These are phyloP conservation scores for Sylvietta virens DNA, from an alignment of 2,113 vertebrate species.

Conservation along the genomic window DNA sequence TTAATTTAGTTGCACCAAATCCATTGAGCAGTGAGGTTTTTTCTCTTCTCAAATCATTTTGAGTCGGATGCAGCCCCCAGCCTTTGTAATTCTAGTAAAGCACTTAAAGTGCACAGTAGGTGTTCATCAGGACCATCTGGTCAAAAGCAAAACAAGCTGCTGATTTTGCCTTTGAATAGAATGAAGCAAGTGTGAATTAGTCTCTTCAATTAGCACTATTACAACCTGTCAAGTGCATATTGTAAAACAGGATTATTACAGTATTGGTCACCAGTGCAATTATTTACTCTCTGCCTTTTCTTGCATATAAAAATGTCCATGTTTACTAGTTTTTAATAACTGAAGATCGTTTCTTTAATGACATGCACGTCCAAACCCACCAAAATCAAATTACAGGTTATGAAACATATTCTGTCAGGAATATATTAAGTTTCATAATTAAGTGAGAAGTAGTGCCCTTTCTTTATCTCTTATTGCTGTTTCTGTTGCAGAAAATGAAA, in stretches of 20 bases:
- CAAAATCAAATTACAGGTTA: slow-evolving; percentile 62
- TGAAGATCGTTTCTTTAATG: slow-evolving; percentile 68
- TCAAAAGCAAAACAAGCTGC: slow-evolving; percentile 90
- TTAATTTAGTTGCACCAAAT: slow-evolving; percentile 88
- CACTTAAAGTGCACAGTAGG: slow-evolving; percentile 99
- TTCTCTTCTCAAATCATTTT: slow-evolving; percentile 83
- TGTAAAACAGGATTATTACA: slow-evolving; percentile 90
- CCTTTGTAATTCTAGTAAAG: slow-evolving; percentile 99
- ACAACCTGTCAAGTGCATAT: slow-evolving; percentile 93
- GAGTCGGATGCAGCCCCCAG: slow-evolving; percentile 87
- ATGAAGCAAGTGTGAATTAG: slow-evolving; percentile 92
- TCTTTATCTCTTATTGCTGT: slow-evolving; percentile 29
- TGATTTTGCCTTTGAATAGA: slow-evolving; percentile 85
- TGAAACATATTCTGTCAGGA: slow-evolving; percentile 42
- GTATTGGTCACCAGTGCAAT: slow-evolving; percentile 88
- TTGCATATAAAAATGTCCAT: slow-evolving; percentile 80
- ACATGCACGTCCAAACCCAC: slow-evolving; percentile 59
- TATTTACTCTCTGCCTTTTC: slow-evolving; percentile 84
- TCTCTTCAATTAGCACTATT: slow-evolving; percentile 99
- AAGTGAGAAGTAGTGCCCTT: slow-evolving; percentile 41
- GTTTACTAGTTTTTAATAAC: slow-evolving; percentile 78
- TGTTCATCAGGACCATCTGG: slow-evolving; percentile 99
- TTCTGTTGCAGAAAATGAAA: slow-evolving; percentile 41
- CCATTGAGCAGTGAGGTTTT: slow-evolving; percentile 78
- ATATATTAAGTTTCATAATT: slow-evolving; percentile 46